Evolutionary conservation across 2,888 invertebrate species (phyloP), one percentile per base, ranked within the genome.

Genomic region (Platynereis dumerilii): DNA sequence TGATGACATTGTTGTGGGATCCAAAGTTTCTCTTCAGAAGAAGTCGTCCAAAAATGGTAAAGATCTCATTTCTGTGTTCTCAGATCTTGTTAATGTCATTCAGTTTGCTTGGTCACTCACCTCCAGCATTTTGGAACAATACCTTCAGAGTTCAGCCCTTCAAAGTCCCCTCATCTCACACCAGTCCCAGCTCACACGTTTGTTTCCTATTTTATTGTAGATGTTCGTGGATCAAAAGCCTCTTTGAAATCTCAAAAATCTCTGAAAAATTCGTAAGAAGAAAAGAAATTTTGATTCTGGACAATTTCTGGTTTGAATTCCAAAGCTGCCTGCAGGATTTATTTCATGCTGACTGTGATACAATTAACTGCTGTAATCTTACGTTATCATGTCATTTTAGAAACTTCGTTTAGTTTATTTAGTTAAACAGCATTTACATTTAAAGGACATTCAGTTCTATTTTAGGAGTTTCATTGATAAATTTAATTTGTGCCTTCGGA

Each of bases 1-100:
- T 53, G 65, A 59, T 55, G 65, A 65, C 24, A 65, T 65, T 12
- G 59, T 65, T 22, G 26, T 65, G 12, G 65, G 65, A 17, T 59
- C 63, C 7, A 26, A 45, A 22, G 57, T 63, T 2, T 56, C 56
- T 27, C 27, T 63, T 15, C 61, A 54, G 15, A 60, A 45, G 15
- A 26, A 17, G 7, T 60, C 60, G 27, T 17, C 28, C 12, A 60
- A 24, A 29, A 55, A 61, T 53, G 61, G 61, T 61, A 61, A 54
- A 42, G 28, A n/a, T 27, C 48, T 10, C n/a, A 3, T 55, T 2
- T 54, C 2, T 27, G n/a, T n/a, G n/a, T n/a, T n/a, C n/a, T n/a
- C n/a, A n/a, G n/a, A n/a, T n/a, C n/a, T n/a, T n/a, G n/a, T n/a
- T n/a, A n/a, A n/a, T n/a, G n/a, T n/a, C n/a, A n/a, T n/a, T n/a